Percentiles rank a stretch among this genome's conserved stretches.
Evolutionary conservation across 2,113 vertebrate species (phyloP).

Genomic region (Bos taurus): ARS-UCD2.0 NC_037340.1:79180501-79181000

Average conservation of each 20-base stretch:
- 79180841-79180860: not conserved
- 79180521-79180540: not conserved
- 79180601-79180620: not conserved
- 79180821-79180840: not conserved
- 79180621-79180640: not conserved
- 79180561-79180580: not conserved
- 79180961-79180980: not conserved
- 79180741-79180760: not conserved
- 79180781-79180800: accelerated
- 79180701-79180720: not conserved
- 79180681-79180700: not conserved
- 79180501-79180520: not conserved
- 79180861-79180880: conserved; percentile 47
- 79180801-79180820: conserved; percentile 21
- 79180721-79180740: not conserved
- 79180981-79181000: conserved; percentile 47
- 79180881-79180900: not conserved
- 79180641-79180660: not conserved
- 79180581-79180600: not conserved
- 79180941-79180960: not conserved
- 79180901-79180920: not conserved
- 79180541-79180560: not conserved
- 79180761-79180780: accelerated
- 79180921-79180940: not conserved
- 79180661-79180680: not conserved